Evolutionary conservation across 2,888 invertebrate genomes (phyloP).

Genomic region (Caenorhabditis parvicauda): DNA sequence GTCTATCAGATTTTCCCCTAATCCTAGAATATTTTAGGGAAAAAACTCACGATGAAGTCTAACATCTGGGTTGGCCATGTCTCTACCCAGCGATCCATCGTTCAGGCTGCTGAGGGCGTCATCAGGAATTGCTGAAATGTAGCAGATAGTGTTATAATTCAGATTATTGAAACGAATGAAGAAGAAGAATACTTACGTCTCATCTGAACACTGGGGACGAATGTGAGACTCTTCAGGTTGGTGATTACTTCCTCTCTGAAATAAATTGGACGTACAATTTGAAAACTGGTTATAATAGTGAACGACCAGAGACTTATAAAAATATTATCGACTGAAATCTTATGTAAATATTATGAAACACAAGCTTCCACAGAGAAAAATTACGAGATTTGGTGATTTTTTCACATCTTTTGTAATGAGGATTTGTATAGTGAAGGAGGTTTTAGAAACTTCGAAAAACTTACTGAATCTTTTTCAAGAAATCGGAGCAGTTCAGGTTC

Average conservation of each 20-base stretch:
- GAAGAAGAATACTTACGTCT: constrained; percentile 27
- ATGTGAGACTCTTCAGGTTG: constrained; percentile 48
- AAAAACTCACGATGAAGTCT: constrained; percentile 40
- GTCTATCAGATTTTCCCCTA: neutral
- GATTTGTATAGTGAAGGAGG: neutral
- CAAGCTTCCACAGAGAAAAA: neutral
- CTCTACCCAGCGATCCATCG: constrained; percentile 25
- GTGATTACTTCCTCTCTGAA: constrained; percentile 41
- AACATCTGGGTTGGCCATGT: constrained; percentile 53
- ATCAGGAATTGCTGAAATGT: constrained; percentile 44
- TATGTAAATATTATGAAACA: neutral
- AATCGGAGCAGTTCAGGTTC: constrained; percentile 50
- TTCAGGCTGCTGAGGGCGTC: constrained; percentile 47
- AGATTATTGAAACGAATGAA: neutral
- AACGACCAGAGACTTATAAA: too few relatives aligned
- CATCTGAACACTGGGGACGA: constrained; percentile 59
- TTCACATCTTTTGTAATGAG: too few relatives aligned
- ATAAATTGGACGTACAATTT: constrained; percentile 3
- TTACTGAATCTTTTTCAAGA: constrained; percentile 42
- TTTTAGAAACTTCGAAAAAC: constrained; percentile 1
- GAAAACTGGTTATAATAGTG: too few relatives aligned
- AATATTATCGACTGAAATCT: neutral
- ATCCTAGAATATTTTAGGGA: too few relatives aligned
- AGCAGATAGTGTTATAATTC: neutral
- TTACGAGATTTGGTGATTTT: too few relatives aligned